A percentile compares a stretch with the other conserved stretches of the same genome.
These are phyloP conservation scores for Melopsittacus undulatus DNA, from an alignment of 2,797 vertebrate genomes.

Conservation along the genomic window DNA sequence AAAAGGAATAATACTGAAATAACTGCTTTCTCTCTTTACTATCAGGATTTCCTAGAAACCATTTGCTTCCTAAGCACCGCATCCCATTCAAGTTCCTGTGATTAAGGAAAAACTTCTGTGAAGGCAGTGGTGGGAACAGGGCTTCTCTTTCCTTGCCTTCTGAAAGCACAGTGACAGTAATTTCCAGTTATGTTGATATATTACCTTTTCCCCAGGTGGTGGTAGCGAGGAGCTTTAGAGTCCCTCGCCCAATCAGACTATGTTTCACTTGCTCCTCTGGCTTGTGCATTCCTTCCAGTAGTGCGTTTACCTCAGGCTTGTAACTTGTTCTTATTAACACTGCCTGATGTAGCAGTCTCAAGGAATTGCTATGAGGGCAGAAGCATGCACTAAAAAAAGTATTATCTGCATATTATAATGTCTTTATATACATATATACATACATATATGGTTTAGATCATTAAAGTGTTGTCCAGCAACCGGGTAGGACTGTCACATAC, in stretches of 20 bases:
- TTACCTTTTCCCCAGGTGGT: neutral
- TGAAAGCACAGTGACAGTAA: neutral
- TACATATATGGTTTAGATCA: neutral
- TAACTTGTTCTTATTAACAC: neutral
- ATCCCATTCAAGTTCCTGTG: neutral
- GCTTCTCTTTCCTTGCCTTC: neutral
- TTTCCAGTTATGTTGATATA: neutral
- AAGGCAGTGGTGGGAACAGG: neutral
- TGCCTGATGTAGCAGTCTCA: neutral
- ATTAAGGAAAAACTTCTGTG: neutral
- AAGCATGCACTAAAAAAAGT: neutral
- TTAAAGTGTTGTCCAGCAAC: neutral
- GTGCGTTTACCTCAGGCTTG: neutral
- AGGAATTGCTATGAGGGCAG: neutral
- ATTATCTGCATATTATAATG: neutral
- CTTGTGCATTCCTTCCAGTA: neutral
- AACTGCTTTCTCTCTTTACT: slow-evolving; percentile 24
- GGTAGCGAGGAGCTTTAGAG: neutral
- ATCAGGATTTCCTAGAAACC: neutral
- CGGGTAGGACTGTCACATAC: neutral
- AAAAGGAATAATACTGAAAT: slow-evolving; percentile 82
- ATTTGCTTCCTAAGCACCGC: neutral
- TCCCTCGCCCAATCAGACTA: neutral
- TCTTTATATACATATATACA: neutral
- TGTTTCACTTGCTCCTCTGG: neutral